These are phyloP conservation scores for Rhea americana DNA, from an alignment of 2,113 vertebrate genomes.

Conservation along the genomic window DNA sequence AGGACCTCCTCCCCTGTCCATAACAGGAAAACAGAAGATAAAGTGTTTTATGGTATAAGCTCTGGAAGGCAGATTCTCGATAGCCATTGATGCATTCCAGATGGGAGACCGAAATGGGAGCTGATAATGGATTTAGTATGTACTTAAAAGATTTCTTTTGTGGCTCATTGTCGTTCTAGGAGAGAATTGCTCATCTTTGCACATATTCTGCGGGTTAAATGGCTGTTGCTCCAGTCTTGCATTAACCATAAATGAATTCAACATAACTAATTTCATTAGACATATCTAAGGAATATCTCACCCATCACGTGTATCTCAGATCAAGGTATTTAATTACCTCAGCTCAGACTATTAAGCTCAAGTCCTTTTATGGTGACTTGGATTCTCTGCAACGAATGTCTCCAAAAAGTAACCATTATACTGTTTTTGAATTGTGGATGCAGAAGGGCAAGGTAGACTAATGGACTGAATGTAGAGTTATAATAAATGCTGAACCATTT, in stretches of 20 bases:
- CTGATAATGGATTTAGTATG: neutral
- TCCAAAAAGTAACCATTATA: neutral
- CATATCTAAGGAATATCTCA: neutral
- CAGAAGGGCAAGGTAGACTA: neutral
- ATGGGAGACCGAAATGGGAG: neutral
- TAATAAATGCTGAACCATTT: neutral
- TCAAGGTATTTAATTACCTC: neutral
- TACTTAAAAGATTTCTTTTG: neutral
- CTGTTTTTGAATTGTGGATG: neutral
- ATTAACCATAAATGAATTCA: neutral
- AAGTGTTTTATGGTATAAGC: neutral
- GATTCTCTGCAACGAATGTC: neutral
- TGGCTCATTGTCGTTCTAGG: neutral
- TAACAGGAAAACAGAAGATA: neutral
- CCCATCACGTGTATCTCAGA: neutral
- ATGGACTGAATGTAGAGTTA: neutral
- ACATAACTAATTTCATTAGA: neutral
- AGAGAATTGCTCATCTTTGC: neutral
- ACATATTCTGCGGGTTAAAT: neutral
- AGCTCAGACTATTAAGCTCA: neutral
- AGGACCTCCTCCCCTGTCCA: neutral
- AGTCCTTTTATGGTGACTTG: neutral
- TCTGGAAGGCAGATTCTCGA: neutral
- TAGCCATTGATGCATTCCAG: neutral
- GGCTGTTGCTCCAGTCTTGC: neutral